Percentiles rank a stretch among this genome's conserved stretches.
phyloP scores from a whole-genome alignment of 1,140 invertebrate genomes.

The Apis mellifera region DNA sequence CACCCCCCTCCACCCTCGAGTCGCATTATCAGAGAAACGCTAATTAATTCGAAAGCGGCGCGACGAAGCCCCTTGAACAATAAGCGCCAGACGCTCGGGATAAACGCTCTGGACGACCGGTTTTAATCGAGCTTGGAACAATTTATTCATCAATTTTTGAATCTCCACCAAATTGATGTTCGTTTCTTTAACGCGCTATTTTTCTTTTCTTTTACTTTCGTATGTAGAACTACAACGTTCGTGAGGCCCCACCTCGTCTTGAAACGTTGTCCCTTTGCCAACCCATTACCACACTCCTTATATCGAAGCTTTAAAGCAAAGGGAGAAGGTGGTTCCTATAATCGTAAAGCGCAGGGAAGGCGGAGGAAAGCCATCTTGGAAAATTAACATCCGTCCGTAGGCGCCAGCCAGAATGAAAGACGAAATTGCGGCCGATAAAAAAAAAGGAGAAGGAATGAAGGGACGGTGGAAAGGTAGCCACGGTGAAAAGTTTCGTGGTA shows the following conservation, averaged over 20 bases:
- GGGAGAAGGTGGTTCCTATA: constrained; percentile 7
- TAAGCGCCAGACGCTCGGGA: background rate
- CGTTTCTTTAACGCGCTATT: too few species aligned
- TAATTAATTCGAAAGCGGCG: background rate
- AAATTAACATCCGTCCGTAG: constrained; percentile 23
- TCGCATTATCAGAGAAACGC: constrained; percentile 24
- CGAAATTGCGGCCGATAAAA: constrained; percentile 6
- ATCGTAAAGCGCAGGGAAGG: constrained; percentile 25
- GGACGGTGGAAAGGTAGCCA: background rate
- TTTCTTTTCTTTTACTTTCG: background rate
- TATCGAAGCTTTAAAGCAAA: too few species aligned
- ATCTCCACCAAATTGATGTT: background rate
- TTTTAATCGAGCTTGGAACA: background rate
- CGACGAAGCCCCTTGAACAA: background rate
- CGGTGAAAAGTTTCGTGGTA: background rate
- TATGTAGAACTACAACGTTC: too few species aligned
- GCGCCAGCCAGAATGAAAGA: background rate
- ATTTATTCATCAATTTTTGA: background rate
- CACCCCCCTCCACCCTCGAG: background rate
- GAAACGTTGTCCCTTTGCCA: background rate
- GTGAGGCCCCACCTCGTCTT: too few species aligned
- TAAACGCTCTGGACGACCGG: background rate
- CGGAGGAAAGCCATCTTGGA: constrained; percentile 33
- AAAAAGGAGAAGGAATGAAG: background rate
- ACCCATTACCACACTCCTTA: background rate